Evolutionary conservation across 2,113 vertebrate species (phyloP).

Genomic region (Passerina amoena): DNA sequence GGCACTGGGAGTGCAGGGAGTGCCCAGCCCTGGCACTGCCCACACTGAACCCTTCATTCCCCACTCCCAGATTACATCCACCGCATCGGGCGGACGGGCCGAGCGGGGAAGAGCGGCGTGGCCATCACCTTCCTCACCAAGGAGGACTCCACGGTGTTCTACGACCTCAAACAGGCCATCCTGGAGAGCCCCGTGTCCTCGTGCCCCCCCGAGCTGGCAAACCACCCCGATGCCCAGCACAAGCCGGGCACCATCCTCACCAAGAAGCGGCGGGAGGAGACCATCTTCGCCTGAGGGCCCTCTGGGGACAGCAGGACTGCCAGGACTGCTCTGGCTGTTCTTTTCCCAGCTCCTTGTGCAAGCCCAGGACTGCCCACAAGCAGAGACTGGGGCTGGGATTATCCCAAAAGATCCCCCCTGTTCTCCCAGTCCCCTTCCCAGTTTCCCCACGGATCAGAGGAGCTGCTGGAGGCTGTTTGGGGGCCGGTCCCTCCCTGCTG

Average conservation of each 20-base stretch:
- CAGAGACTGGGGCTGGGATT: neutral
- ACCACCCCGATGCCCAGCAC: conserved; percentile 97
- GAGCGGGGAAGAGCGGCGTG: conserved; percentile 95
- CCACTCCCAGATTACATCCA: conserved; percentile 91
- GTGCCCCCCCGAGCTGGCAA: conserved; percentile 93
- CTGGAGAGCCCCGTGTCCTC: conserved; percentile 95
- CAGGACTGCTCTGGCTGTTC: neutral
- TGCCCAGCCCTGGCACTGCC: neutral
- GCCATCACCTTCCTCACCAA: conserved; percentile 98
- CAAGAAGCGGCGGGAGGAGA: conserved; percentile 97
- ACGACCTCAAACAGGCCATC: conserved; percentile 97
- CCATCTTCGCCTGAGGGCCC: conserved; percentile 90
- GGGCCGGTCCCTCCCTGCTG: neutral
- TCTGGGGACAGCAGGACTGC: neutral
- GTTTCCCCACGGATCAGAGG: neutral
- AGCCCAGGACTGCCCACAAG: neutral
- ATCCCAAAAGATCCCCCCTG: neutral
- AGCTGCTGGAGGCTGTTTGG: neutral
- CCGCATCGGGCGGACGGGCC: conserved; percentile 95
- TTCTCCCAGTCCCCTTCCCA: neutral
- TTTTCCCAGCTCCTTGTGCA: neutral
- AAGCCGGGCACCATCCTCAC: conserved; percentile 98
- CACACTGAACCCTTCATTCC: rapidly evolving
- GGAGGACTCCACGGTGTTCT: conserved; percentile 94
- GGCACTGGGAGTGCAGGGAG: neutral